Conservation (phyloP, 2,888 invertebrate species). For the Parthenolecanium corni region DNA sequence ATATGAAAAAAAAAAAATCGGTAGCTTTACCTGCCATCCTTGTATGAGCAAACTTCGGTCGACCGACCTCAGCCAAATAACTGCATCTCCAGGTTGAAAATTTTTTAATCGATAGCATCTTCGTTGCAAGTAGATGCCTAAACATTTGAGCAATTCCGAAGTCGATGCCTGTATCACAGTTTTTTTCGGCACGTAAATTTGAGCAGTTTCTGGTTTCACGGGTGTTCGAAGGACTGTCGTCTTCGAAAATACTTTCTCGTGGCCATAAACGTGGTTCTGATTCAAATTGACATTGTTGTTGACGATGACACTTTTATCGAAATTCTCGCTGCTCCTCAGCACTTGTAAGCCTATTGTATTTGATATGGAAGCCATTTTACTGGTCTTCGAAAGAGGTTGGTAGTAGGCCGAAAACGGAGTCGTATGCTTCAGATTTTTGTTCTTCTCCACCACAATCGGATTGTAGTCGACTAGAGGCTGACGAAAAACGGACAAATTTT, state of each 20-base stretch:
- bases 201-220: constrained; percentile 38
- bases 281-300: constrained; percentile 35
- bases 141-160: constrained; percentile 92
- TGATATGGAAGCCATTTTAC: constrained; percentile 6
- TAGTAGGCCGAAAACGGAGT: constrained; percentile 31
- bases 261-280: constrained; percentile 32
- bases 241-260: constrained; percentile 13
- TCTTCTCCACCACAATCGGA: constrained; percentile 35
- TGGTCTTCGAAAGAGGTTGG: constrained; percentile 2
- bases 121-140: constrained; percentile 84
- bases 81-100: constrained; percentile 93
- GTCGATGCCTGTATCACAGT: constrained; percentile 92
- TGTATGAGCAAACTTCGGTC: constrained; percentile 91
- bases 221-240: constrained; percentile 8
- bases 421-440: constrained; percentile 34
- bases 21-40: constrained; percentile 93
- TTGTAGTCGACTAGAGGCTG: constrained; percentile 38
- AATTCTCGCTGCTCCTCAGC: constrained; percentile 35
- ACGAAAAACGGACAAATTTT: constrained; percentile 51
- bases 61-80: constrained; percentile 96
- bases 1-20: too few relatives aligned
- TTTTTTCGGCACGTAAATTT: constrained; percentile 49
- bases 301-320: constrained; percentile 36
- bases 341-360: constrained; percentile 33
- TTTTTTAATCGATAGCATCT: constrained; percentile 82